Evolutionary conservation across 2,113 vertebrate genomes (phyloP).

Genomic region (Herpailurus yagouaroundi): DNA sequence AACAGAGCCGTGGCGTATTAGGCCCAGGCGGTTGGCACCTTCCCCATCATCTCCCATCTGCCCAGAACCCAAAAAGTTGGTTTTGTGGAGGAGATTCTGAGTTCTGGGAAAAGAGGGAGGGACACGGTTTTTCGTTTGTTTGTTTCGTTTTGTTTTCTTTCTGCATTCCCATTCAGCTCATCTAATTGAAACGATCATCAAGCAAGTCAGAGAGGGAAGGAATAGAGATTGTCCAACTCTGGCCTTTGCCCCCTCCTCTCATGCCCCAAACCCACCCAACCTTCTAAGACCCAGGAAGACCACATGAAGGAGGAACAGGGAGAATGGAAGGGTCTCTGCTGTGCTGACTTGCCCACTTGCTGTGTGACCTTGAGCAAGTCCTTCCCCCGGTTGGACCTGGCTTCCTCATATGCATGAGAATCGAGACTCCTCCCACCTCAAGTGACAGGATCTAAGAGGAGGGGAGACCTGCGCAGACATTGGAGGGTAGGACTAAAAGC

Average conservation of each 20-base stretch:
- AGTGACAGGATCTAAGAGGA: not conserved
- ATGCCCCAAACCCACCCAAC: not conserved
- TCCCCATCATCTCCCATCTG: not conserved
- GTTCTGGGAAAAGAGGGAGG: not conserved
- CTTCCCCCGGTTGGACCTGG: not conserved
- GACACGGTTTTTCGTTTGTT: too few relatives aligned
- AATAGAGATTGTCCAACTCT: not conserved
- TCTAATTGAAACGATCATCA: not conserved
- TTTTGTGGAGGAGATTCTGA: not conserved
- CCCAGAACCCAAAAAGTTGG: not conserved
- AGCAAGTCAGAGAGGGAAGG: not conserved
- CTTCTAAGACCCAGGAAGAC: not conserved
- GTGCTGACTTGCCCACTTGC: not conserved
- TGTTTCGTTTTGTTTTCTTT: not conserved
- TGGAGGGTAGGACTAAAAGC: not conserved
- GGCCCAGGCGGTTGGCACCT: not conserved
- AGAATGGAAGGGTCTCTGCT: not conserved
- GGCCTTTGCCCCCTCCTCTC: rapidly evolving
- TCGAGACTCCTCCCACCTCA: not conserved
- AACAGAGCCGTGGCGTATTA: not conserved
- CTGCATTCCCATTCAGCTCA: not conserved
- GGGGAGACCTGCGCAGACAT: not conserved
- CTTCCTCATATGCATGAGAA: too few relatives aligned
- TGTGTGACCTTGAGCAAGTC: not conserved
- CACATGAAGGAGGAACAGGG: not conserved